These are phyloP conservation scores for Notarius quadriscutis DNA, from an alignment of 2,113 vertebrate species.

Conservation along the genomic window DNA sequence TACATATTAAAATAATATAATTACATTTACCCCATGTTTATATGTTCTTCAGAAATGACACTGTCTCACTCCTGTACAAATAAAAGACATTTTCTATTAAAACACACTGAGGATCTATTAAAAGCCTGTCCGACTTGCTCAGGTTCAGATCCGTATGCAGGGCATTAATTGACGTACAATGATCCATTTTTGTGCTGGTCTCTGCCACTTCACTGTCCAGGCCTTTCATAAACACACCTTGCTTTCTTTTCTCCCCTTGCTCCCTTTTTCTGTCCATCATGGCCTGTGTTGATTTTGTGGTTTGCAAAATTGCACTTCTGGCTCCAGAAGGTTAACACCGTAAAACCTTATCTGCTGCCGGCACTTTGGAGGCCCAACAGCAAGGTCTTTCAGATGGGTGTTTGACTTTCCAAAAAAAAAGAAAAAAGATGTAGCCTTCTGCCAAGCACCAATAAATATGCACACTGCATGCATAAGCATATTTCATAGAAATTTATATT, in stretches of 20 bases:
- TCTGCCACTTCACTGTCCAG: slow-evolving; percentile 21
- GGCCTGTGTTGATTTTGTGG: slow-evolving; percentile 88
- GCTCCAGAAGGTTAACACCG: slow-evolving; percentile 78
- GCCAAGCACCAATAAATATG: slow-evolving; percentile 63
- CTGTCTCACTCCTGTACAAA: background rate
- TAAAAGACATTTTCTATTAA: slow-evolving; percentile 8
- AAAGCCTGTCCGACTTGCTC: background rate
- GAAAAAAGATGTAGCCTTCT: slow-evolving; percentile 70
- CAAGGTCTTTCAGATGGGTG: slow-evolving; percentile 79
- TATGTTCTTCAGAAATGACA: background rate
- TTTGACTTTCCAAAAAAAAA: slow-evolving; percentile 74
- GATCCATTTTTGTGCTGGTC: slow-evolving; percentile 30
- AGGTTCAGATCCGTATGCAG: background rate
- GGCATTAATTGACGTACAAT: slow-evolving; percentile 24
- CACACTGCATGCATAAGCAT: slow-evolving; percentile 41
- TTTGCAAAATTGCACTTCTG: slow-evolving; percentile 83
- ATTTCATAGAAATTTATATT: slow-evolving; percentile 57
- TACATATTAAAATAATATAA: background rate
- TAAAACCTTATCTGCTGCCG: slow-evolving; percentile 85
- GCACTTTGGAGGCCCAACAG: slow-evolving; percentile 83
- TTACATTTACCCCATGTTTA: background rate
- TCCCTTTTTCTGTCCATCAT: slow-evolving; percentile 56
- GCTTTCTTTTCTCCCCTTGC: slow-evolving; percentile 47
- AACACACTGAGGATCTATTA: background rate
- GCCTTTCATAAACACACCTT: slow-evolving; percentile 46